phyloP scores from a whole-genome alignment of 1,140 invertebrate genomes.

The Trichonephila clavata region DNA sequence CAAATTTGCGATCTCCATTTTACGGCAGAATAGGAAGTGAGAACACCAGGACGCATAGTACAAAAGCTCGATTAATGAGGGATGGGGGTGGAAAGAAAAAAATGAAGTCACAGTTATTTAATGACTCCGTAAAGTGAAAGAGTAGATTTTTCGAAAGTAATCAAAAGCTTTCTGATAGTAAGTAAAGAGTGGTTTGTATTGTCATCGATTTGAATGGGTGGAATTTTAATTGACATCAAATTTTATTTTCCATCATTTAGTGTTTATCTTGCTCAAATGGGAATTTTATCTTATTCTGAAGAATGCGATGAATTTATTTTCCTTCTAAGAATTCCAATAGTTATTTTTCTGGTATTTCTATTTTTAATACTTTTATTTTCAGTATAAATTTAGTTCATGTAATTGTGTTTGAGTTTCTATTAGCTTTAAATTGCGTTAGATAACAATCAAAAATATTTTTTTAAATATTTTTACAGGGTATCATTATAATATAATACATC shows the following conservation, averaged over 20 bases:
- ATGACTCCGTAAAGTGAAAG: slow-evolving; percentile 23
- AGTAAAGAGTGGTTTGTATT: background rate
- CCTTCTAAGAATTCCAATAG: too few relatives aligned
- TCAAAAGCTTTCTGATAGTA: background rate
- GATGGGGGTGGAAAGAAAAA: background rate
- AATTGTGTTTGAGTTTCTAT: too few relatives aligned
- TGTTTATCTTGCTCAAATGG: background rate
- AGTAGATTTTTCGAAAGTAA: slow-evolving; percentile 18
- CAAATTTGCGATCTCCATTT: slow-evolving; percentile 37
- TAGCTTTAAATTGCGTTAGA: too few relatives aligned
- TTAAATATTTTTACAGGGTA: too few relatives aligned
- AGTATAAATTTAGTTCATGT: too few relatives aligned
- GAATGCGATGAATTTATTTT: too few relatives aligned
- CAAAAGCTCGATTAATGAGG: slow-evolving; percentile 54
- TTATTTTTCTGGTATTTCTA: too few relatives aligned
- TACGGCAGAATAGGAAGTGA: slow-evolving; percentile 13
- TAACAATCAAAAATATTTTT: too few relatives aligned
- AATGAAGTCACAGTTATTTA: slow-evolving; percentile 18
- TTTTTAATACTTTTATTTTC: too few relatives aligned
- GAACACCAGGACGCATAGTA: background rate
- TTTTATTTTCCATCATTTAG: background rate
- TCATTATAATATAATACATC: too few relatives aligned
- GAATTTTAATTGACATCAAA: background rate
- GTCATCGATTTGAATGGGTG: background rate
- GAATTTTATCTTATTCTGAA: too few relatives aligned